Evolutionary conservation across 2,797 vertebrate genomes (phyloP).

Genomic region (Oryzias sinensis): DNA sequence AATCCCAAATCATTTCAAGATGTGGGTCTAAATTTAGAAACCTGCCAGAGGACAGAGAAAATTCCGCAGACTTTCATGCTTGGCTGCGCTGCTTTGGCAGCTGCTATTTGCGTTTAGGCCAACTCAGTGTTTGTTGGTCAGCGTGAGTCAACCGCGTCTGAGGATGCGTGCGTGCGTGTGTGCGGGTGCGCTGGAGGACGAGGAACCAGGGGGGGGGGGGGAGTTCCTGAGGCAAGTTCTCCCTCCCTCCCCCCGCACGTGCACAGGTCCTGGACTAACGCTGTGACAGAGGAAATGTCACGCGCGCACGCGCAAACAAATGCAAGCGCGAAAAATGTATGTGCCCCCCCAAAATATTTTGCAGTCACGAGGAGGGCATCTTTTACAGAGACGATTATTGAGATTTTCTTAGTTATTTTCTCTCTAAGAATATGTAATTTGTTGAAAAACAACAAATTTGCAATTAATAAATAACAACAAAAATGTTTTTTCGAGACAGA

Average conservation of each 20-base stretch:
- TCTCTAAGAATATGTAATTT: no score
- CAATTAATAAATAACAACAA: no score
- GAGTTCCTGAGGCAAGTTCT: conserved; percentile 57
- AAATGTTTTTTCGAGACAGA: no score
- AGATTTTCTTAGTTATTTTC: no score
- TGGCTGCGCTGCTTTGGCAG: conserved; percentile 56
- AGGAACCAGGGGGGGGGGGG: conserved; percentile 36
- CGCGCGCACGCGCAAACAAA: conserved; percentile 12
- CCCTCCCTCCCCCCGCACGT: conserved; percentile 43
- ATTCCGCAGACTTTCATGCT: conserved; percentile 69
- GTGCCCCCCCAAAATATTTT: neutral
- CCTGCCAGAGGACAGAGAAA: conserved; percentile 64
- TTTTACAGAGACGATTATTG: no score
- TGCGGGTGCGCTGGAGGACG: conserved; percentile 15
- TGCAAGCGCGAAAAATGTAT: neutral
- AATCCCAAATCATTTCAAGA: conserved; percentile 10
- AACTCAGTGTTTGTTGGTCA: conserved; percentile 50
- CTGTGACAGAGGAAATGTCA: conserved; percentile 61
- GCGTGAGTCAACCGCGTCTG: conserved; percentile 44
- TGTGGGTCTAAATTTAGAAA: conserved; percentile 63
- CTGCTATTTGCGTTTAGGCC: conserved; percentile 60
- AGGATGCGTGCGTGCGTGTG: conserved; percentile 5
- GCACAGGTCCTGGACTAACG: conserved; percentile 39
- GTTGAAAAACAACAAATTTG: no score
- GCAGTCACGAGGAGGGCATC: no score